These are phyloP conservation scores for Eospalax fontanierii DNA, from an alignment of 2,797 vertebrate genomes.

Conservation along the genomic window DNA sequence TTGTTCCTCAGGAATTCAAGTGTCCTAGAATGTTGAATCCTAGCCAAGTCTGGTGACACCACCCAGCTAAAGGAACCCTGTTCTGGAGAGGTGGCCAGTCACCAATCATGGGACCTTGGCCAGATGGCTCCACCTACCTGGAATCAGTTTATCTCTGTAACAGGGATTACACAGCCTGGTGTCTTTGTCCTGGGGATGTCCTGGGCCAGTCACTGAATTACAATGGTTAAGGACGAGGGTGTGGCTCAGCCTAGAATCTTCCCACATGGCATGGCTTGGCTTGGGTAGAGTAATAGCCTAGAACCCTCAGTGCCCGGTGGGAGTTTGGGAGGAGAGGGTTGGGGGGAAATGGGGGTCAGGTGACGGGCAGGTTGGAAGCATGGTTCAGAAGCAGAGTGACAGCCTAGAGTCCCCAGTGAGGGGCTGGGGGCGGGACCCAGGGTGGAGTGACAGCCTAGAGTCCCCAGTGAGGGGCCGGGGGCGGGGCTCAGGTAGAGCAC, in stretches of 20 bases:
- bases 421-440: too few relatives aligned
- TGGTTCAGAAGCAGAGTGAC: too few relatives aligned
- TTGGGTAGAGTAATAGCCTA: not conserved
- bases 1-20: slow-evolving; percentile 29
- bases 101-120: not conserved
- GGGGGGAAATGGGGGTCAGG: too few relatives aligned
- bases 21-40: slow-evolving; percentile 2
- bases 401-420: too few relatives aligned
- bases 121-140: not conserved
- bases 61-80: not conserved
- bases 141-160: not conserved
- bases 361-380: too few relatives aligned
- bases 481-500: too few relatives aligned
- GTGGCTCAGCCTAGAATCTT: not conserved
- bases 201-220: not conserved
- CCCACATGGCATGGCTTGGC: too few relatives aligned
- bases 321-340: too few relatives aligned
- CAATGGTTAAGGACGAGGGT: not conserved
- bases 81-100: not conserved
- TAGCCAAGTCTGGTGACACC: slow-evolving; percentile 35
- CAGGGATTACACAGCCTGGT: not conserved
- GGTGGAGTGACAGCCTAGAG: too few relatives aligned
- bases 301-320: too few relatives aligned
- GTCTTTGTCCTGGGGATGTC: not conserved
- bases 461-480: too few relatives aligned